A percentile compares a stretch with the other conserved stretches of the same genome.
Evolutionary conservation across 2,797 vertebrate genomes (phyloP).

Genomic region (Darevskia mixta): DNA sequence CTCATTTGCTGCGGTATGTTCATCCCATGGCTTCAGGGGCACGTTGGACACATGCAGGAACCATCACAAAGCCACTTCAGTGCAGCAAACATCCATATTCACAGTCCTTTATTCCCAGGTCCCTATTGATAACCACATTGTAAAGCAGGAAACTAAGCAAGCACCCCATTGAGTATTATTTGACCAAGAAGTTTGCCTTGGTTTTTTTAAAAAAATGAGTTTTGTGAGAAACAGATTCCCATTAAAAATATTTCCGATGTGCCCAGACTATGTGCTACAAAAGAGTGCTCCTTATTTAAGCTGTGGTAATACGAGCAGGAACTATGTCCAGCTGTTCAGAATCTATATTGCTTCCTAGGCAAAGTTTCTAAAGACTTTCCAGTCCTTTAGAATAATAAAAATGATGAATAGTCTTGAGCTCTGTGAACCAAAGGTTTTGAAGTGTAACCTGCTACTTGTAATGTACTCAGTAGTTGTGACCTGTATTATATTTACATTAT

Average conservation of each 20-base stretch:
- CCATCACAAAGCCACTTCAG: background rate
- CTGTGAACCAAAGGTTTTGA: conserved; percentile 77
- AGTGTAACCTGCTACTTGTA: conserved; percentile 79
- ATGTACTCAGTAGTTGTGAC: conserved; percentile 74
- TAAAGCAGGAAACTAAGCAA: conserved; percentile 62
- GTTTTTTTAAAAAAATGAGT: conserved; percentile 1
- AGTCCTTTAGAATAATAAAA: conserved; percentile 77
- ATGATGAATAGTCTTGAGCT: conserved; percentile 74
- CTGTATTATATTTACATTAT: conserved; percentile 54
- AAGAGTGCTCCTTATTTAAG: conserved; percentile 72
- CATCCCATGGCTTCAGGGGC: background rate
- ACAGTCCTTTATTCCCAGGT: background rate
- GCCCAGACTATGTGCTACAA: conserved; percentile 74
- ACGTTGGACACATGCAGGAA: background rate
- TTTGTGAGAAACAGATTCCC: conserved; percentile 63
- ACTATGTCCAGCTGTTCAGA: conserved; percentile 73
- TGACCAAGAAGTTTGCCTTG: conserved; percentile 57
- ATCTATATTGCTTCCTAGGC: conserved; percentile 75
- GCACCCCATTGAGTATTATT: conserved; percentile 49
- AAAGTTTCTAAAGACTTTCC: conserved; percentile 73
- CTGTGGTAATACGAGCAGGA: conserved; percentile 68
- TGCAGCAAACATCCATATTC: background rate
- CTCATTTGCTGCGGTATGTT: background rate
- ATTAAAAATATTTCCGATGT: conserved; percentile 68
- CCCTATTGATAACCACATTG: background rate